Base-by-base conservation (phyloP, 2,888 invertebrate species). In the Epinotia demarniana region DNA sequence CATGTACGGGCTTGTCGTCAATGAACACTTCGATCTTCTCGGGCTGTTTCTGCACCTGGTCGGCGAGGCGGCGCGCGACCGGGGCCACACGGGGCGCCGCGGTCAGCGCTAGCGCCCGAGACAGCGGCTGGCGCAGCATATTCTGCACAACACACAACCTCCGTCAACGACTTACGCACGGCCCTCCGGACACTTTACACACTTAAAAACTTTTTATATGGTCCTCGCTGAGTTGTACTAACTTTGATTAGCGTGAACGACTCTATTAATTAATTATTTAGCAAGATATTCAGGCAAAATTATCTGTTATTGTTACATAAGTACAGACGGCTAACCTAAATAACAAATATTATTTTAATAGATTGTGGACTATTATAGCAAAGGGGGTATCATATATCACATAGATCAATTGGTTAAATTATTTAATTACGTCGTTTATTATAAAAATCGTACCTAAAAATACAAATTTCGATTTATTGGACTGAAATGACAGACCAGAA, bases 1-100 rank as follows among this genome's bases (percentile, higher is more conserved):
- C 99, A 86, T 97, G 94, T 1, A 99, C 99, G 79, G 97, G 97
- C 89, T 98, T 97, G 90, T 99, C 99, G 95, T 99, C 99, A 84
- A 99, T 97, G 92, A 99, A 99, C 64, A 99, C 97, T 95, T 99
- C 99, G 61, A 99, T 95, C 86, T 97, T 96, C 79, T 98, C 96
- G 57, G 97, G 96, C 74, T 95, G 95, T 77, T 95, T 89, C 33
- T 90, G 93, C 77, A 91, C 93, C 78, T 88, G 89, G 75, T 91
- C 92, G 64, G 95, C 94, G 80, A 92, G 94, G 81, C 93, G 92
- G 75, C 94, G 91, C 43, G 92, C 93, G 77, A 94, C 77, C 66
- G 93, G 91, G 66, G 90, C 90, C 75, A 86, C 88, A 72, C 93
- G 92, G 74, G 86, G 83, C 73, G 92, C 89, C 72, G 94, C 92